phyloP scores from a whole-genome alignment of 1,140 invertebrate genomes.

The Pachypsylla venusta region DNA sequence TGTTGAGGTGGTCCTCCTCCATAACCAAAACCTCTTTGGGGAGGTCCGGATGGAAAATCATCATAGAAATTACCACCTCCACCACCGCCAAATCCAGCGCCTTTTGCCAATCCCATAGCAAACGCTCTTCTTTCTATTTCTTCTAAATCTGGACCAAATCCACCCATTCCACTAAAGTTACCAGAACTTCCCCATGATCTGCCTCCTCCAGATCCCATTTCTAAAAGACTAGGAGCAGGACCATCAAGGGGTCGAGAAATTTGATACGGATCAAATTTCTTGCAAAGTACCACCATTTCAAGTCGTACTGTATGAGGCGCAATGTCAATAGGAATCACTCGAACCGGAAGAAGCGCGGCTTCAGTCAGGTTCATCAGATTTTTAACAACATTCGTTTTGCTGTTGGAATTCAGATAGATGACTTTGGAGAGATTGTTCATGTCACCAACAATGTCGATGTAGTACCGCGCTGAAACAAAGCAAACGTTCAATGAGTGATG shows the following conservation, averaged over 20 bases:
- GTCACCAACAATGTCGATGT: conserved; percentile 1
- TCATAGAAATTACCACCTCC: neutral
- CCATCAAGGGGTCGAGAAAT: neutral
- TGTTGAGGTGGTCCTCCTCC: neutral
- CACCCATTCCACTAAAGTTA: neutral
- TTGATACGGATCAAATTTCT: neutral
- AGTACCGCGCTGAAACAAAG: neutral
- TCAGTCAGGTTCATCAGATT: conserved; percentile 7
- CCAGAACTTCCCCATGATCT: neutral
- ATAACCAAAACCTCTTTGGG: neutral
- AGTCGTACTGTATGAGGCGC: neutral
- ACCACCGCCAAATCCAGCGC: neutral
- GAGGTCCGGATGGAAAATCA: neutral
- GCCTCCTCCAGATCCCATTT: neutral
- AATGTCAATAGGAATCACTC: neutral
- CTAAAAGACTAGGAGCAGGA: neutral
- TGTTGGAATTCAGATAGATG: conserved; percentile 4
- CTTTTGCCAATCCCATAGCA: neutral
- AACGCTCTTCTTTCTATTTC: neutral
- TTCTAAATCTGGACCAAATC: neutral
- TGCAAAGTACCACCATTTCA: neutral
- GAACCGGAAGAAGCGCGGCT: neutral
- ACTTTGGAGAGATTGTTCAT: conserved; percentile 2
- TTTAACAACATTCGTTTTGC: neutral
- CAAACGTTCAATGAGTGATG: no score